Percentiles rank a stretch among this genome's conserved stretches.
These are phyloP conservation scores for Oceanodroma tethys DNA, from an alignment of 2,113 vertebrate species.

Conservation along the genomic window DNA sequence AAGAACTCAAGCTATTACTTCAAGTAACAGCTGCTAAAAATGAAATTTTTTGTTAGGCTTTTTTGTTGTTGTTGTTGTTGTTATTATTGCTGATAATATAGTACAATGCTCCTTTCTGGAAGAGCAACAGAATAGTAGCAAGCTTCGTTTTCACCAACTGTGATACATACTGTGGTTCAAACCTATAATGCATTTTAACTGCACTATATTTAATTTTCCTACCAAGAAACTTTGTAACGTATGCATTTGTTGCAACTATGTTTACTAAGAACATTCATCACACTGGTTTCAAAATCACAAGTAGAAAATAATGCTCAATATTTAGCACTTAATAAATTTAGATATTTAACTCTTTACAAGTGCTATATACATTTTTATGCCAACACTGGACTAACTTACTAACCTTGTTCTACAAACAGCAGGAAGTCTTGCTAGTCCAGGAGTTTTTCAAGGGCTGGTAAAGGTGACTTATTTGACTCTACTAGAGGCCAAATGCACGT, in stretches of 20 bases:
- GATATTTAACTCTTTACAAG: not conserved
- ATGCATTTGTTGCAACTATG: slow-evolving; percentile 25
- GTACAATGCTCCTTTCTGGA: not conserved
- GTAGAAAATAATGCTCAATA: not conserved
- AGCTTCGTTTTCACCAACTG: not conserved
- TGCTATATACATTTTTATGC: not conserved
- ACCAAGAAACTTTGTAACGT: slow-evolving; percentile 39
- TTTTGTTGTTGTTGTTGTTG: not conserved
- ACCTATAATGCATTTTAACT: not conserved
- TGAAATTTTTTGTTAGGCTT: not conserved
- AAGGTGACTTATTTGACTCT: slow-evolving; percentile 27
- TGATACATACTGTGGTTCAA: slow-evolving; percentile 40
- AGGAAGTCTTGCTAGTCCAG: not conserved
- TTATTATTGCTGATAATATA: not conserved
- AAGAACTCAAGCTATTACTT: not conserved
- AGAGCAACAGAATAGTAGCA: not conserved
- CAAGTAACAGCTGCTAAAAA: not conserved
- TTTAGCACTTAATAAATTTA: not conserved
- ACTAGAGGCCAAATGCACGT: not conserved
- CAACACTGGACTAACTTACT: not conserved
- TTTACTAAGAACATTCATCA: not conserved
- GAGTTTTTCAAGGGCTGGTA: slow-evolving; percentile 13
- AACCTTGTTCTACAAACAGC: slow-evolving; percentile 9
- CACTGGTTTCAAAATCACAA: not conserved
- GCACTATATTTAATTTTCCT: slow-evolving; percentile 50